phyloP scores from a whole-genome alignment of 2,113 vertebrate genomes.

The Rhabdomys dilectus region DNA sequence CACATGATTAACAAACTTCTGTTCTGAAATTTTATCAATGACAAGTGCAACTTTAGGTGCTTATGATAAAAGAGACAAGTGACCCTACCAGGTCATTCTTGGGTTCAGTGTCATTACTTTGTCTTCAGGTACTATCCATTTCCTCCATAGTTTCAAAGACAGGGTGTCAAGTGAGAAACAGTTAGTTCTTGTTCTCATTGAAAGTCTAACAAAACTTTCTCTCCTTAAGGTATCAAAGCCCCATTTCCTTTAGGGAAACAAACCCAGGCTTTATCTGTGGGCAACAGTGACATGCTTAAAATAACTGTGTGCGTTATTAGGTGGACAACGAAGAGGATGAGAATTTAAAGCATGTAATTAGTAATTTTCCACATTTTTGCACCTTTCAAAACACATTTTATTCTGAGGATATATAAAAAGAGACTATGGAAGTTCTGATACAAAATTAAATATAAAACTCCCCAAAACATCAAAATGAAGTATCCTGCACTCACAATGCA shows the following conservation, averaged over 20 bases:
- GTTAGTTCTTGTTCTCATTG: not conserved
- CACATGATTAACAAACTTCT: not conserved
- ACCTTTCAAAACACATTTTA: slow-evolving; percentile 14
- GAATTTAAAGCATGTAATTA: slow-evolving; percentile 27
- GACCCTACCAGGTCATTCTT: not conserved
- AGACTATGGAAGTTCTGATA: not conserved
- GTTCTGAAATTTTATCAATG: not conserved
- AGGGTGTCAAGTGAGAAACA: not conserved
- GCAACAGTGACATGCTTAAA: not conserved
- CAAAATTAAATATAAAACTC: not conserved
- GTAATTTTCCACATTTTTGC: slow-evolving; percentile 45
- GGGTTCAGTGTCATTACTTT: not conserved
- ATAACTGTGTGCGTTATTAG: slow-evolving; percentile 16
- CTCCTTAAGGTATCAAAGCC: not conserved
- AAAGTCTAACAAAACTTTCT: slow-evolving; percentile 28
- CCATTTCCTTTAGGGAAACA: slow-evolving; percentile 1
- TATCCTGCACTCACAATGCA: not conserved
- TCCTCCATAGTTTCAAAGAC: not conserved
- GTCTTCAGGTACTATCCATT: not conserved
- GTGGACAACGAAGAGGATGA: slow-evolving; percentile 14
- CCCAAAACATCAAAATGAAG: not conserved
- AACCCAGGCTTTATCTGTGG: not conserved
- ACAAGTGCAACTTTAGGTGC: not conserved
- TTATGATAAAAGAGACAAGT: not conserved
- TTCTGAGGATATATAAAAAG: not conserved